Evolutionary conservation across 2,888 invertebrate species (phyloP).

Genomic region (Drosophila emarginata): DNA sequence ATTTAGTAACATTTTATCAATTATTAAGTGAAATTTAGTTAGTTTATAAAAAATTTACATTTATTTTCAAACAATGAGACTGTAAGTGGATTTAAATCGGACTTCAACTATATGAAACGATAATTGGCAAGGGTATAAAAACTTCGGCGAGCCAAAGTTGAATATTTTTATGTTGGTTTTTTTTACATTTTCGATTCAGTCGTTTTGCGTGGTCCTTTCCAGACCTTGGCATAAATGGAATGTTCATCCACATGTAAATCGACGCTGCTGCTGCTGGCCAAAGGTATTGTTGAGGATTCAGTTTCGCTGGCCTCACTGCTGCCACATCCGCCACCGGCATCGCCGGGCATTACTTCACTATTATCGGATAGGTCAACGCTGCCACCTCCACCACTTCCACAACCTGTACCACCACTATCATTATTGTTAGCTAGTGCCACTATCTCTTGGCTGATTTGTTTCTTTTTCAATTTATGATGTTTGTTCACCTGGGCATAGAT

Average conservation of each 20-base stretch:
- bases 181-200: slow-evolving; percentile 82
- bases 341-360: slow-evolving; percentile 18
- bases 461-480: slow-evolving; percentile 82
- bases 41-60: no score
- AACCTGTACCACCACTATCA: slow-evolving; percentile 9
- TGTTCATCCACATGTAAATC: slow-evolving; percentile 44
- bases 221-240: slow-evolving; percentile 82
- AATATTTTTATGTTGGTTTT: slow-evolving; percentile 11
- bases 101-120: no score
- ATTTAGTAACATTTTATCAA: no score
- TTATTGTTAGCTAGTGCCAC: slow-evolving; percentile 47
- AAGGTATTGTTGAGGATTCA: slow-evolving; percentile 81
- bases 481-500: slow-evolving; percentile 83
- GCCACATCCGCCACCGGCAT: slow-evolving; percentile 22
- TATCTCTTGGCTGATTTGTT: slow-evolving; percentile 52
- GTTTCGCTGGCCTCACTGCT: slow-evolving; percentile 64
- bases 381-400: slow-evolving; percentile 6
- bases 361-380: slow-evolving; percentile 5
- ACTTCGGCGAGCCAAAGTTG: neutral
- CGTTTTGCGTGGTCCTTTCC: slow-evolving; percentile 82
- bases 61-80: no score
- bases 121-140: neutral
- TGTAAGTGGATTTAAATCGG: no score
- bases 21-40: no score
- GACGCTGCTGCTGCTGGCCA: neutral